Evolutionary conservation across 2,113 vertebrate genomes (phyloP).

Genomic region (Chascanopsetta lugubris): DNA sequence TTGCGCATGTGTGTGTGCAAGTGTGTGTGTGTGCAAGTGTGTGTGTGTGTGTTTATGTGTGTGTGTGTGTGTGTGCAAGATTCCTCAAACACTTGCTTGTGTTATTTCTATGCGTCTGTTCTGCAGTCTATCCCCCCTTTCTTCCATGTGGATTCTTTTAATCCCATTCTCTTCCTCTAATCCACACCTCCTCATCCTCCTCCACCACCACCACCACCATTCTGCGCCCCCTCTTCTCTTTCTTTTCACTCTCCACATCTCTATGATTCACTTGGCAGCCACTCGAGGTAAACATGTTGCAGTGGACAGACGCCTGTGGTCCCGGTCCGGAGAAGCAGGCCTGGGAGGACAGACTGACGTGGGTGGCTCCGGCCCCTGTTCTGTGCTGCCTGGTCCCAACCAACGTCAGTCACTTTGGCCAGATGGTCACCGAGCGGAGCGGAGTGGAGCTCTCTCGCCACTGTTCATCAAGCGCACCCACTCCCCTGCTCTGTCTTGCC

Average conservation of each 20-base stretch:
- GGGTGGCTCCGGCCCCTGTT: conserved; percentile 67
- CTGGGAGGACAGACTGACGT: conserved; percentile 69
- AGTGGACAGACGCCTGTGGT: conserved; percentile 71
- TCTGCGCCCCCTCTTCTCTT: conserved; percentile 24
- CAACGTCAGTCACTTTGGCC: conserved; percentile 66
- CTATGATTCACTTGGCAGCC: conserved; percentile 68
- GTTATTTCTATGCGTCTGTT: conserved; percentile 19
- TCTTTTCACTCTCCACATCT: conserved; percentile 36
- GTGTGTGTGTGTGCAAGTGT: neutral
- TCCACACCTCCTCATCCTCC: conserved; percentile 22
- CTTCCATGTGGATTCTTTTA: conserved; percentile 69
- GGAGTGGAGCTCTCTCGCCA: conserved; percentile 51
- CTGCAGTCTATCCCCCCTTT: conserved; percentile 51
- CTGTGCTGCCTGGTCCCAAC: conserved; percentile 56
- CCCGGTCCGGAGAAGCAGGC: conserved; percentile 58
- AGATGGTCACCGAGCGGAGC: too few species aligned
- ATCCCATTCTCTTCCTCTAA: conserved; percentile 69
- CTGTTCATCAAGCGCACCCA: conserved; percentile 60
- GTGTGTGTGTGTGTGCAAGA: conserved; percentile 2
- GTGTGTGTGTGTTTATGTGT: conserved; percentile 1
- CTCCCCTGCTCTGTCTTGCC: conserved; percentile 52
- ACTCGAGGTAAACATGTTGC: conserved; percentile 66
- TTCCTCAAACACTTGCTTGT: conserved; percentile 17
- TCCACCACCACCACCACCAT: neutral
- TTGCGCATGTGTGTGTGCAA: neutral